A percentile compares a stretch with the other conserved stretches of the same genome.
Conservation (phyloP, 2,797 vertebrate species). For the Characodon lateralis region DNA sequence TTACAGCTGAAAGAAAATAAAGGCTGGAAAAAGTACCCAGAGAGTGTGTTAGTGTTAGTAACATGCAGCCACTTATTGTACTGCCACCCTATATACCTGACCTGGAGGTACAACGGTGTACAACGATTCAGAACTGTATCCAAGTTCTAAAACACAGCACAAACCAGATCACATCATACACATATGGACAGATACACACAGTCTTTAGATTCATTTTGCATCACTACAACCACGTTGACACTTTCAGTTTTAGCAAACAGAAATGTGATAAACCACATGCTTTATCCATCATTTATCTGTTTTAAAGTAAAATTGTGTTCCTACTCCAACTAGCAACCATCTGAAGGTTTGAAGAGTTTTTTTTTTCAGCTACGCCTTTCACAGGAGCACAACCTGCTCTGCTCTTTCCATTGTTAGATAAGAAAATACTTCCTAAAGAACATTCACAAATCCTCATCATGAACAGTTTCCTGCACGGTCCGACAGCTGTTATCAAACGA, state of each 20-base stretch:
- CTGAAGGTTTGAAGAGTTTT: background rate
- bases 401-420: conserved; percentile 25
- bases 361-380: background rate
- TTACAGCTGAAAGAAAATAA: conserved; percentile 32
- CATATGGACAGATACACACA: background rate
- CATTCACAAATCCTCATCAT: background rate
- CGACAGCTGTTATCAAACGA: background rate
- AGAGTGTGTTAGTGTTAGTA: conserved; percentile 61
- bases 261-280: background rate
- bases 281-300: background rate
- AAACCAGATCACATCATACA: conserved; percentile 41
- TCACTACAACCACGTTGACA: background rate
- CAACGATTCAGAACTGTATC: conserved; percentile 73
- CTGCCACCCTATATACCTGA: conserved; percentile 66
- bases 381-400: conserved; percentile 19
- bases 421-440: conserved; percentile 43
- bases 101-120: conserved; percentile 71
- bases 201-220: background rate
- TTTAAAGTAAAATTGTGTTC: background rate
- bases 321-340: background rate
- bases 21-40: conserved; percentile 14
- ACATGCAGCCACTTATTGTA: conserved; percentile 14
- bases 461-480: conserved; percentile 24
- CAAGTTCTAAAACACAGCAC: conserved; percentile 74
- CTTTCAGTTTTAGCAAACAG: background rate